Evolutionary conservation across 2,113 vertebrate species (phyloP).

Genomic region (Rostratula benghalensis): DNA sequence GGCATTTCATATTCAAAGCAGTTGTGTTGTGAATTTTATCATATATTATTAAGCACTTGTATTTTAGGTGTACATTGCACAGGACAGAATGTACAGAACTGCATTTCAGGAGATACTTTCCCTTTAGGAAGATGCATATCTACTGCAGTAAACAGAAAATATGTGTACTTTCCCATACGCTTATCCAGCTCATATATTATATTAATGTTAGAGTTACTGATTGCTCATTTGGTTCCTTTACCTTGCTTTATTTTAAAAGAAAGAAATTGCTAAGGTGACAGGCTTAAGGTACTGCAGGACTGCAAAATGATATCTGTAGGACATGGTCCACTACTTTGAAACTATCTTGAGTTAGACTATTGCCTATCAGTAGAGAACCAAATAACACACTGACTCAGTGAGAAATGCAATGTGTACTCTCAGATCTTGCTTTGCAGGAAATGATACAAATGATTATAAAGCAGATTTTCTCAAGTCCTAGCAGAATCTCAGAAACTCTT

Average conservation of each 20-base stretch:
- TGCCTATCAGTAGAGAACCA: not conserved
- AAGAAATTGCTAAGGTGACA: not conserved
- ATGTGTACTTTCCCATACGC: not conserved
- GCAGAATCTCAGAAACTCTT: not conserved
- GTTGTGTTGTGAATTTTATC: slow-evolving; percentile 11
- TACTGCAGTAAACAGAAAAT: not conserved
- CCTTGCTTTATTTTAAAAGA: not conserved
- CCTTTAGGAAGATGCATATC: not conserved
- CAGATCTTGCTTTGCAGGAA: not conserved
- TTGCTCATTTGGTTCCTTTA: not conserved
- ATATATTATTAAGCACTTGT: not conserved
- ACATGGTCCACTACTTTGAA: not conserved
- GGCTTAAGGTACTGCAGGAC: not conserved
- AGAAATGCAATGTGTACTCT: not conserved
- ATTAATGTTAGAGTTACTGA: not conserved
- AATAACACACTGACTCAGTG: not conserved
- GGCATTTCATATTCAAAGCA: not conserved
- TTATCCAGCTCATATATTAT: not conserved
- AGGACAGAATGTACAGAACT: not conserved
- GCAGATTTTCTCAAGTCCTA: not conserved
- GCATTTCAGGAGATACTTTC: not conserved
- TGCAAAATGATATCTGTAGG: not conserved
- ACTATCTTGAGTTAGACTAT: not conserved
- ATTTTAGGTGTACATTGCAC: not conserved
- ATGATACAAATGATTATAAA: slow-evolving; percentile 9